Evolutionary conservation across 1,140 invertebrate genomes (phyloP).

Genomic region (Popillia japonica): DNA sequence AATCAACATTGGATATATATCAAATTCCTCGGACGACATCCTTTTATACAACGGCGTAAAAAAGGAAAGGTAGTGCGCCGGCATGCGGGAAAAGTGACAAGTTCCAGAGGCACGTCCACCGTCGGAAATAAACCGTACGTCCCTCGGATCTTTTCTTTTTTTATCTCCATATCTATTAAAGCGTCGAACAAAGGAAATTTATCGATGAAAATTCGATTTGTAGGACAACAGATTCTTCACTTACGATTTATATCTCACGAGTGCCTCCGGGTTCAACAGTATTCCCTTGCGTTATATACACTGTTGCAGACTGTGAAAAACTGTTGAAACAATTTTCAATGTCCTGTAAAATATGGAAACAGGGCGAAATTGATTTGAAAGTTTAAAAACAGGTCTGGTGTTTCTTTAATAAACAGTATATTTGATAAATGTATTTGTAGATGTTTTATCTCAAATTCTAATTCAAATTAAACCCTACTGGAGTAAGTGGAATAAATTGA

Average conservation of each 20-base stretch:
- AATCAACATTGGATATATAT: constrained; percentile 10
- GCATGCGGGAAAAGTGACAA: constrained; percentile 10
- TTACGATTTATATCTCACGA: constrained; percentile 53
- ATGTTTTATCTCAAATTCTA: too few species aligned
- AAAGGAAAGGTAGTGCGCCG: neutral
- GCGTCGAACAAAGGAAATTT: constrained; percentile 53
- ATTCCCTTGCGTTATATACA: constrained; percentile 40
- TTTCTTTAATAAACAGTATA: too few species aligned
- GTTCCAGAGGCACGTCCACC: constrained; percentile 11
- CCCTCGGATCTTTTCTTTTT: constrained; percentile 21
- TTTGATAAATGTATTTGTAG: too few species aligned
- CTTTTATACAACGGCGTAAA: neutral
- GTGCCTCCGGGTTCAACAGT: constrained; percentile 50
- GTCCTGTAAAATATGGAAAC: too few species aligned
- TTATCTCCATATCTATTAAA: constrained; percentile 42
- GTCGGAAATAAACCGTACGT: constrained; percentile 22
- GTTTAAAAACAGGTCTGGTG: too few species aligned
- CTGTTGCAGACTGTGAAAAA: too few species aligned
- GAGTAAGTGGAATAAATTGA: too few species aligned
- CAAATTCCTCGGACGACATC: constrained; percentile 12
- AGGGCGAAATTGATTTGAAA: too few species aligned
- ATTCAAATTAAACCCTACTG: too few species aligned
- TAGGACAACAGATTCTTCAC: constrained; percentile 59
- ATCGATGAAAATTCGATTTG: constrained; percentile 59
- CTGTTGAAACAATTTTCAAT: too few species aligned